phyloP scores from a whole-genome alignment of 2,888 invertebrate species.

The Andrena trimmerana region DNA sequence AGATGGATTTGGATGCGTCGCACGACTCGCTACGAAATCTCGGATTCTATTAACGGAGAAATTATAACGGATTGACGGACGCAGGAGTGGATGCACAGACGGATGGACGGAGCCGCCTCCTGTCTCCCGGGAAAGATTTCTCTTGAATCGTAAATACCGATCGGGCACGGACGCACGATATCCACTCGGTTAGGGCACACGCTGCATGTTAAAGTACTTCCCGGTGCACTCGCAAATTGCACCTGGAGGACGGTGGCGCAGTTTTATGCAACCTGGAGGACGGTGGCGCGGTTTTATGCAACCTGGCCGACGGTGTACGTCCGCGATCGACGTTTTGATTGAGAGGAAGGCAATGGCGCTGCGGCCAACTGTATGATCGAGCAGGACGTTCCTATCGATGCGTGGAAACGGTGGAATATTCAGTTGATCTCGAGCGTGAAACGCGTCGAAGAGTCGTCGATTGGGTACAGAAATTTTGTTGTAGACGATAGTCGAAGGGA shows the following conservation, averaged over 20 bases:
- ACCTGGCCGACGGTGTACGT: background rate
- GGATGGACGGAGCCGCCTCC: constrained; percentile 63
- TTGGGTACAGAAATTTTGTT: too few species aligned
- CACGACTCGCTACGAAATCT: constrained; percentile 83
- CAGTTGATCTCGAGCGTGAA: constrained; percentile 5
- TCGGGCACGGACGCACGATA: constrained; percentile 40
- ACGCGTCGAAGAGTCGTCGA: background rate
- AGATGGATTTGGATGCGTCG: constrained; percentile 77
- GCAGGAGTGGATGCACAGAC: constrained; percentile 68
- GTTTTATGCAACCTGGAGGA: constrained; percentile 30
- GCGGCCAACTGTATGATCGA: background rate
- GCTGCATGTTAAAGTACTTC: constrained; percentile 79
- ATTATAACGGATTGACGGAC: constrained; percentile 84
- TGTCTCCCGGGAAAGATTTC: constrained; percentile 75
- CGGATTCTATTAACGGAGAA: constrained; percentile 85
- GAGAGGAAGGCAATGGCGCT: background rate
- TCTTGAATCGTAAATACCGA: constrained; percentile 81
- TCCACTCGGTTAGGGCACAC: constrained; percentile 59
- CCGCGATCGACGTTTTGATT: constrained; percentile 22
- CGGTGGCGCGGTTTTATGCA: constrained; percentile 12
- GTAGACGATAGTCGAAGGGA: too few species aligned
- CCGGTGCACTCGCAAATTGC: constrained; percentile 74
- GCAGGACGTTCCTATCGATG: background rate
- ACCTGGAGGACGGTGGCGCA: constrained; percentile 22
- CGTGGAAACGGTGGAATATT: constrained; percentile 14